Conservation (phyloP, 2,888 invertebrate species). For the Cosmopolites sordidus region DNA sequence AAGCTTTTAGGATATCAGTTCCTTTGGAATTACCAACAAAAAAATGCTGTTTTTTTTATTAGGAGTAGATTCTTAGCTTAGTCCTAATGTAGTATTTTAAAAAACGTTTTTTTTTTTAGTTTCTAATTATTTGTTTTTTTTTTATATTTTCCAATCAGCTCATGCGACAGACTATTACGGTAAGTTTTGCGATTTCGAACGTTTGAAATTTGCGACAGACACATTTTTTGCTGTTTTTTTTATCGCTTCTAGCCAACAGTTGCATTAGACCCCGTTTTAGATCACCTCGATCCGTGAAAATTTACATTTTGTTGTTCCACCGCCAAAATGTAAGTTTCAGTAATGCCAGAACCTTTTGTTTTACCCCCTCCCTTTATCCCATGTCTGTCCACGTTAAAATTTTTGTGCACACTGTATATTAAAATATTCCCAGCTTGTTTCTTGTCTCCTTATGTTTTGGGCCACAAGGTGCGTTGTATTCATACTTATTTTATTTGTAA, state of each 20-base stretch:
- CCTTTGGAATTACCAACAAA: slow-evolving; percentile 21
- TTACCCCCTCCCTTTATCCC: too few relatives aligned
- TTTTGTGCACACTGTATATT: slow-evolving; percentile 13
- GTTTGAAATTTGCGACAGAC: slow-evolving; percentile 14
- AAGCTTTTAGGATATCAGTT: not conserved
- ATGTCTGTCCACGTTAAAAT: slow-evolving; percentile 4
- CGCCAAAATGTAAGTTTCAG: too few relatives aligned
- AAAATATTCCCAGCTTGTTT: slow-evolving; percentile 7
- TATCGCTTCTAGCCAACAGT: slow-evolving; percentile 21
- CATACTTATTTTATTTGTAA: slow-evolving; percentile 8
- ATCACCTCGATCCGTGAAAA: too few relatives aligned
- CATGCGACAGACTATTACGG: slow-evolving; percentile 99
- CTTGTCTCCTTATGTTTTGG: slow-evolving; percentile 4
- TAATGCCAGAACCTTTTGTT: too few relatives aligned
- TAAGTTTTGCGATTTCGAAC: slow-evolving; percentile 63
- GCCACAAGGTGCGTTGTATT: slow-evolving; percentile 18
- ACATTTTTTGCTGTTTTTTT: slow-evolving; percentile 11
- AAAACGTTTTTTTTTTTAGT: slow-evolving; percentile 20
- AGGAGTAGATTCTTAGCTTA: slow-evolving; percentile 7
- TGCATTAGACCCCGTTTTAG: not conserved
- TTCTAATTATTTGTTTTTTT: slow-evolving; percentile 36
- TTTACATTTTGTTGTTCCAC: too few relatives aligned
- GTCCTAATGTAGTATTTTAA: slow-evolving; percentile 9
- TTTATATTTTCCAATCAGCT: slow-evolving; percentile 60
- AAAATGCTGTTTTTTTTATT: not conserved